Conservation (phyloP, 1,140 invertebrate genomes). For the Bicyclus anynana region DNA sequence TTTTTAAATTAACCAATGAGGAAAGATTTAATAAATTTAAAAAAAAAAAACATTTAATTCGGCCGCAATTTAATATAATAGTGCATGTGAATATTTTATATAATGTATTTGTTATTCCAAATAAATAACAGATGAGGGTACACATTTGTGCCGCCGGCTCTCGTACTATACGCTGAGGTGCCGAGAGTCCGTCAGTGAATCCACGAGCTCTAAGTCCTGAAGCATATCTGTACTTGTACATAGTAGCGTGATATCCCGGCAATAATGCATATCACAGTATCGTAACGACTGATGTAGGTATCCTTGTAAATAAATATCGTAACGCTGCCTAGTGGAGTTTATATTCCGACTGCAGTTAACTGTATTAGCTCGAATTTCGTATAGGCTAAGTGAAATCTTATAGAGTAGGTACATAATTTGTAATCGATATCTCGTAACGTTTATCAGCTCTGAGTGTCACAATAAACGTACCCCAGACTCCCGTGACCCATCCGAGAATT, state of each 20-base stretch:
- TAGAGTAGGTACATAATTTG: slow-evolving; percentile 34
- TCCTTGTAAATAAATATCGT: slow-evolving; percentile 42
- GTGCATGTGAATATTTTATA: too few relatives aligned
- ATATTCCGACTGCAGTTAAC: slow-evolving; percentile 24
- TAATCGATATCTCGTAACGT: slow-evolving; percentile 45
- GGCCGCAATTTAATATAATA: too few relatives aligned
- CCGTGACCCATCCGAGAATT: slow-evolving; percentile 35
- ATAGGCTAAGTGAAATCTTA: slow-evolving; percentile 34
- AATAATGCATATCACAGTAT: slow-evolving; percentile 70
- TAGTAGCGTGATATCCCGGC: slow-evolving; percentile 66
- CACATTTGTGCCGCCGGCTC: neutral
- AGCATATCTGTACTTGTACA: slow-evolving; percentile 45
- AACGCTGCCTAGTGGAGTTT: slow-evolving; percentile 19
- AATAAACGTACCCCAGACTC: slow-evolving; percentile 35
- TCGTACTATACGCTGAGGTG: neutral
- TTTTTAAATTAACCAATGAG: too few relatives aligned
- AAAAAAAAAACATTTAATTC: too few relatives aligned
- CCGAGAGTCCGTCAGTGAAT: slow-evolving; percentile 15
- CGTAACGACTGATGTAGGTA: slow-evolving; percentile 58
- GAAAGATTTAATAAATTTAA: too few relatives aligned
- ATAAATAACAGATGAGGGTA: too few relatives aligned
- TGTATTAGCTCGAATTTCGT: slow-evolving; percentile 31
- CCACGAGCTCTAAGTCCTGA: slow-evolving; percentile 24
- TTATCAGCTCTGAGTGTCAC: slow-evolving; percentile 51
- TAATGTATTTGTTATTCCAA: too few relatives aligned